A percentile compares a stretch with the other conserved stretches of the same genome.
Conservation (phyloP, 2,113 vertebrate species). For the Corythornis vintsioides region DNA sequence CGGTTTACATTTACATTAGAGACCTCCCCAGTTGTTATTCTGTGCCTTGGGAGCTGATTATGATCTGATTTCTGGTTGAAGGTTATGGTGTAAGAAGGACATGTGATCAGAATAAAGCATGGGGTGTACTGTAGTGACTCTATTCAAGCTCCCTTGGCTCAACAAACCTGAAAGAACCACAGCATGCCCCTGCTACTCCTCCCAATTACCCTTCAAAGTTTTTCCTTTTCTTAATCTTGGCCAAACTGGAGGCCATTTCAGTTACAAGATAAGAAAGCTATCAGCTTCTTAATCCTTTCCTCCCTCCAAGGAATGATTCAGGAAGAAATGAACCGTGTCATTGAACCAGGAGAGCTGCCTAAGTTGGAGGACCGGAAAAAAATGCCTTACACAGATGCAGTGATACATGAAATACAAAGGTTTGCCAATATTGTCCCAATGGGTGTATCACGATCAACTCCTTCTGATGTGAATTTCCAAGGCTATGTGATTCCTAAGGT, state of each 20-base stretch:
- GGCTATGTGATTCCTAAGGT: conserved; percentile 73
- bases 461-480: conserved; percentile 42
- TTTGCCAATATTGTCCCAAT: conserved; percentile 80
- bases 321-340: conserved; percentile 64
- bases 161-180: neutral
- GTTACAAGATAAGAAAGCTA: neutral
- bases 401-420: conserved; percentile 87
- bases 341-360: conserved; percentile 64
- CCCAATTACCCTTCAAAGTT: neutral
- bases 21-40: neutral
- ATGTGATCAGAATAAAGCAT: neutral
- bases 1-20: neutral
- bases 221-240: neutral
- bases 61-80: conserved; percentile 27
- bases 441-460: conserved; percentile 46
- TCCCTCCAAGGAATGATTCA: conserved; percentile 67
- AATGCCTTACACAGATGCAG: conserved; percentile 85
- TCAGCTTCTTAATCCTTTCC: conserved; percentile 37
- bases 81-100: neutral
- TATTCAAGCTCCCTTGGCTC: neutral
- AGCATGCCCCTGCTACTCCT: neutral
- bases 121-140: neutral
- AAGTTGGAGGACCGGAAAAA: conserved; percentile 65
- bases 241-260: neutral
- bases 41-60: conserved; percentile 34